phyloP scores from a whole-genome alignment of 2,888 invertebrate species.

The Drosophila vallismaia region DNA sequence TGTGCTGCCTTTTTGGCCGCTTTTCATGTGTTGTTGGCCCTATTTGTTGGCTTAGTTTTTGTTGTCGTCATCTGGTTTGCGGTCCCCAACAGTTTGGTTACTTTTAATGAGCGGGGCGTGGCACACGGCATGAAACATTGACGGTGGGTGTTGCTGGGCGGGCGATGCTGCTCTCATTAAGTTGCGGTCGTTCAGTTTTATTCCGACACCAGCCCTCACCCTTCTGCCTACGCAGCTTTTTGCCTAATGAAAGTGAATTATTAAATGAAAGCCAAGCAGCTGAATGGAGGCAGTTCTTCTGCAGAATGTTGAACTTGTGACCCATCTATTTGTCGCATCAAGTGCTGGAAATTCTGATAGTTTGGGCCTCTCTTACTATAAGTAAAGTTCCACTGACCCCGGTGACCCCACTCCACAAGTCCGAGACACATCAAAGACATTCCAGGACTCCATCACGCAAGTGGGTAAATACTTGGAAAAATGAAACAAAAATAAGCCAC shows the following conservation, averaged over 20 bases:
- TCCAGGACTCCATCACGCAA: constrained; percentile 5
- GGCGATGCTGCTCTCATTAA: constrained; percentile 65
- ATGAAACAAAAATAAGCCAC: constrained; percentile 19
- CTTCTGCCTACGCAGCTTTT: constrained; percentile 7
- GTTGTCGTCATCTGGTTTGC: constrained; percentile 53
- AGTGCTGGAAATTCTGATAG: constrained; percentile 11
- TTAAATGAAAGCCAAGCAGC: constrained; percentile 41
- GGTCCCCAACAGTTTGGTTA: constrained; percentile 71
- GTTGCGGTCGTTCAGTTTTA: constrained; percentile 70
- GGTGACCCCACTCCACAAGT: neutral
- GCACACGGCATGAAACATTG: constrained; percentile 31
- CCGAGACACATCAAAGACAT: constrained; percentile 24
- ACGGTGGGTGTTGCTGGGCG: neutral
- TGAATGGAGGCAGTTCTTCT: constrained; percentile 27
- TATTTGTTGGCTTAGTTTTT: constrained; percentile 42
- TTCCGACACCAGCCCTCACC: constrained; percentile 40
- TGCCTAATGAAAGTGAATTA: constrained; percentile 45
- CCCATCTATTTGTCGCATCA: constrained; percentile 22
- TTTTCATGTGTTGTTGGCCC: constrained; percentile 73
- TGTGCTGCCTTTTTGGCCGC: constrained; percentile 65
- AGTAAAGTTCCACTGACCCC: constrained; percentile 28
- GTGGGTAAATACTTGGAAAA: constrained; percentile 26
- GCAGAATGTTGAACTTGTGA: constrained; percentile 33
- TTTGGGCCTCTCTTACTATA: neutral
- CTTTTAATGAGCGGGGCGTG: constrained; percentile 76